Percentiles rank a stretch among this genome's conserved stretches.
These are phyloP conservation scores for Ceyx margarethae DNA, from an alignment of 2,113 vertebrate species.

Conservation along the genomic window DNA sequence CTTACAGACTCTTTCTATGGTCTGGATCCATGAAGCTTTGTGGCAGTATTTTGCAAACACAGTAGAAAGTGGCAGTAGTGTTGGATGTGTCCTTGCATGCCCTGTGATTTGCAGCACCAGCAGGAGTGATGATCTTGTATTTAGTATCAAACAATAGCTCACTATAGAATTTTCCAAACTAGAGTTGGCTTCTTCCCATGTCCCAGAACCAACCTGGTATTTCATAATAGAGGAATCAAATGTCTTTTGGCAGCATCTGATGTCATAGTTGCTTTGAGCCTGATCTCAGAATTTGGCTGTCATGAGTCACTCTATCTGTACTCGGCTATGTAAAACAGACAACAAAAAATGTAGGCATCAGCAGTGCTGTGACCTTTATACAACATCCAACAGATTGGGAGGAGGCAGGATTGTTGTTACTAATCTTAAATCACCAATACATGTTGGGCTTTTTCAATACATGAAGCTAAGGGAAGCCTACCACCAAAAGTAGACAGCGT, in stretches of 20 bases:
- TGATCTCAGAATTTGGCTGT: conserved; percentile 44
- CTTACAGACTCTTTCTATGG: not conserved
- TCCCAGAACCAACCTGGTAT: conserved; percentile 50
- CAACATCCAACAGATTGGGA: not conserved
- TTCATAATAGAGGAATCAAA: conserved; percentile 59
- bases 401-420: not conserved
- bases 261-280: conserved; percentile 34
- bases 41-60: conserved; percentile 21
- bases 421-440: not conserved
- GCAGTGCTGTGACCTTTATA: conserved; percentile 29
- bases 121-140: conserved; percentile 1
- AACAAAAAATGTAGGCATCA: not conserved
- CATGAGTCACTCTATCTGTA: not conserved
- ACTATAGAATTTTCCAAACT: conserved; percentile 40
- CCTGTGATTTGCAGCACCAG: conserved; percentile 31
- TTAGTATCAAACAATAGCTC: conserved; percentile 28
- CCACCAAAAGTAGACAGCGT: not conserved
- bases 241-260: conserved; percentile 41
- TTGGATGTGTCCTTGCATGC: not conserved
- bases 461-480: not conserved
- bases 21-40: not conserved
- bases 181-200: conserved; percentile 11
- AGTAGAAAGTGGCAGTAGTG: not conserved
- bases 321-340: conserved; percentile 16
- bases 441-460: not conserved